phyloP scores from a whole-genome alignment of 2,797 vertebrate genomes.

The Syngnathus acus region DNA sequence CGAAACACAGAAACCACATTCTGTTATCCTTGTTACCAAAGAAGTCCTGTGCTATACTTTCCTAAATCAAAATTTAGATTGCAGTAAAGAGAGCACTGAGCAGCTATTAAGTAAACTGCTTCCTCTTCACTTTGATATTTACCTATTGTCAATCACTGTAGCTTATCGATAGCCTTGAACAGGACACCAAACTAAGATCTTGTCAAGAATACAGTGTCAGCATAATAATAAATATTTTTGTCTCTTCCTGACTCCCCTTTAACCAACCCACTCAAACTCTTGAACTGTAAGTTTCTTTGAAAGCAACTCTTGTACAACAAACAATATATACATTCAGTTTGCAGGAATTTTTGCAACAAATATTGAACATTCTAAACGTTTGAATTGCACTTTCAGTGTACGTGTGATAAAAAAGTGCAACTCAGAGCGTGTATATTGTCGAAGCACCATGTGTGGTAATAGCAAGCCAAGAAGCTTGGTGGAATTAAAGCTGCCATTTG shows the following conservation, averaged over 20 bases:
- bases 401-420: slow-evolving; percentile 1
- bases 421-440: neutral
- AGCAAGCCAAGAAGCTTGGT: slow-evolving; percentile 2
- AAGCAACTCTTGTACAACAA: neutral
- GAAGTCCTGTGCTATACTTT: neutral
- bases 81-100: neutral
- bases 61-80: neutral
- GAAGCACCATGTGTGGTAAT: slow-evolving; percentile 16
- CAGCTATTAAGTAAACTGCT: neutral
- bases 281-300: neutral
- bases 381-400: slow-evolving; percentile 21
- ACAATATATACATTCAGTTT: slow-evolving; percentile 1
- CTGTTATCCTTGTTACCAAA: neutral
- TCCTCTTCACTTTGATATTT: neutral
- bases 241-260: neutral
- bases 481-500: neutral
- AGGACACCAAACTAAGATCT: neutral
- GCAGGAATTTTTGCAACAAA: slow-evolving; percentile 2
- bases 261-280: neutral
- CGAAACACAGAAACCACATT: slow-evolving; percentile 10
- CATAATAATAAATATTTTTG: neutral
- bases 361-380: slow-evolving; percentile 5
- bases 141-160: neutral
- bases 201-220: neutral
- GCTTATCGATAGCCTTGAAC: neutral